These are phyloP conservation scores for Drosophila mimica DNA, from an alignment of 2,888 invertebrate genomes.

Conservation along the genomic window DNA sequence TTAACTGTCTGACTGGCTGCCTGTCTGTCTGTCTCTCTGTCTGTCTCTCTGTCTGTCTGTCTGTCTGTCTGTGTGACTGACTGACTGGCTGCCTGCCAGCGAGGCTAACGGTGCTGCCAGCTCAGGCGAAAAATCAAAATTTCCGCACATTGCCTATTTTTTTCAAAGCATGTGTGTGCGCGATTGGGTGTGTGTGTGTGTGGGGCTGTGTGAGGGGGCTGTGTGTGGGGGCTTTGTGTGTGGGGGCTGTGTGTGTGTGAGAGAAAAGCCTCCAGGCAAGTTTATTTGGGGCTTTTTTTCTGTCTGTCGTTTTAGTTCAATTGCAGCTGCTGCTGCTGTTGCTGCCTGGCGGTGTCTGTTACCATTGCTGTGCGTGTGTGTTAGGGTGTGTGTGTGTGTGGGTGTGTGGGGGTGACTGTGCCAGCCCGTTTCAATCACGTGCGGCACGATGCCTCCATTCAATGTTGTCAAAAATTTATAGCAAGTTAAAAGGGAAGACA, in stretches of 20 bases:
- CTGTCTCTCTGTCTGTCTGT: slow-evolving; percentile 1
- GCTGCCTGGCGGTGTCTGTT: slow-evolving; percentile 58
- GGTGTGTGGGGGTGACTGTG: slow-evolving; percentile 19
- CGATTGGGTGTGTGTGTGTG: slow-evolving; percentile 6
- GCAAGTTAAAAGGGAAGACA: slow-evolving; percentile 24
- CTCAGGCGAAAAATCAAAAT: slow-evolving; percentile 79
- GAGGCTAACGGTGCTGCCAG: slow-evolving; percentile 56
- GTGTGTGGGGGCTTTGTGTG: not conserved
- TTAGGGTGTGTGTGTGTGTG: slow-evolving; percentile 10
- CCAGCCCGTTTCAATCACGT: slow-evolving; percentile 64
- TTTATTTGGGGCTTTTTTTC: slow-evolving; percentile 40
- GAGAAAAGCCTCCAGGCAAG: slow-evolving; percentile 32
- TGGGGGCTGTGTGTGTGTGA: not conserved
- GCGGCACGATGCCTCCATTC: slow-evolving; percentile 60
- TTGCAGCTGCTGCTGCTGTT: slow-evolving; percentile 36
- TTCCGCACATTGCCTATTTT: slow-evolving; percentile 77
- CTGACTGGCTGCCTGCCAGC: slow-evolving; percentile 20
- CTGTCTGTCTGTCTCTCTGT: not conserved
- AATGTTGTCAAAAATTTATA: slow-evolving; percentile 75
- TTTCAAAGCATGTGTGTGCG: slow-evolving; percentile 40
- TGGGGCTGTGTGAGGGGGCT: not conserved
- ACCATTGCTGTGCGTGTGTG: slow-evolving; percentile 37
- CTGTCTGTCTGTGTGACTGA: not conserved
- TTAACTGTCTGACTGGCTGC: slow-evolving; percentile 33
- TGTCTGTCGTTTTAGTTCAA: slow-evolving; percentile 44